Percentiles rank a stretch among this genome's conserved stretches.
Evolutionary conservation across 2,888 invertebrate genomes (phyloP).

Genomic region (Thumatha senex): DNA sequence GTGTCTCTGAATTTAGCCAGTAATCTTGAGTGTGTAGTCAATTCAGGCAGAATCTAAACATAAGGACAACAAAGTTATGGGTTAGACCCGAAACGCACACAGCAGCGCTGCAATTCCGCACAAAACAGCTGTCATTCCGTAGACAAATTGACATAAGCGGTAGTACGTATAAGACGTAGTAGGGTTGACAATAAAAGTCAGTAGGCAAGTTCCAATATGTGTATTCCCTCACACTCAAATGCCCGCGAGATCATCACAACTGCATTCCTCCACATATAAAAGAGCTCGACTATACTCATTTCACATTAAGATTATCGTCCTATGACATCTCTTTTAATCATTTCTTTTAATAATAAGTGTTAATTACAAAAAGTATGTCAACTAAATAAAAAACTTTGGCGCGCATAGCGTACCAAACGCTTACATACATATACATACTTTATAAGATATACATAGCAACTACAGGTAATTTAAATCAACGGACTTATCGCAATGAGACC

Average conservation of each 20-base stretch:
- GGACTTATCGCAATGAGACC: constrained; percentile 52
- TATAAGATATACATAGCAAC: constrained; percentile 68
- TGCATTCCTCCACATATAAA: constrained; percentile 80
- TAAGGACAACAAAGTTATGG: no score
- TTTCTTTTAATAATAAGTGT: constrained; percentile 59
- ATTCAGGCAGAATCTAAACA: no score
- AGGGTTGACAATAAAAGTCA: constrained; percentile 45
- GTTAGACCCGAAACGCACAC: no score
- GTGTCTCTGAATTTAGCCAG: no score
- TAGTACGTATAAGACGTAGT: no score
- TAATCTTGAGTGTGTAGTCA: no score
- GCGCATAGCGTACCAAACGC: constrained; percentile 75
- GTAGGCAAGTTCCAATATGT: constrained; percentile 74
- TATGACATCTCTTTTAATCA: constrained; percentile 64
- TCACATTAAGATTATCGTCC: constrained; percentile 69
- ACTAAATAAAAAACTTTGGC: constrained; percentile 77
- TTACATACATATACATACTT: constrained; percentile 75
- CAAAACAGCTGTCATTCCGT: no score
- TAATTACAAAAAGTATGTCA: constrained; percentile 79
- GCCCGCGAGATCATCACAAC: constrained; percentile 76
- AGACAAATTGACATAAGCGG: no score
- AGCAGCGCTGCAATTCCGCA: no score
- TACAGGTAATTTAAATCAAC: constrained; percentile 70
- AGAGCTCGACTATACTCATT: constrained; percentile 68
- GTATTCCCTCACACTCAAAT: constrained; percentile 71